Conservation (phyloP, 2,113 vertebrate species). For the Xiphias gladius region DNA sequence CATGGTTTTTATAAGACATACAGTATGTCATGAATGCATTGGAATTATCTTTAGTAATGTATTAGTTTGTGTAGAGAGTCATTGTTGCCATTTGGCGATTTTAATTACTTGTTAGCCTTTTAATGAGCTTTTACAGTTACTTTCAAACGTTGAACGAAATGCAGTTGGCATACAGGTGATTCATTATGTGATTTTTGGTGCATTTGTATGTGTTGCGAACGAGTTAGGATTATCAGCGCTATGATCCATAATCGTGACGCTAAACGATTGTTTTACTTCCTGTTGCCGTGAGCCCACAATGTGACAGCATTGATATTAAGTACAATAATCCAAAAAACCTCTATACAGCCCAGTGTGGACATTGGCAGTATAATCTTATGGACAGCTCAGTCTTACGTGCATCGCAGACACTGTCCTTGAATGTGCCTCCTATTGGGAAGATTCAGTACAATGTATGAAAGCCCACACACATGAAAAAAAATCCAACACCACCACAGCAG, state of each 20-base stretch:
- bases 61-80: background rate
- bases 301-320: background rate
- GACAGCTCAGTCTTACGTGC: constrained; percentile 10
- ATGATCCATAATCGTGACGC: constrained; percentile 1
- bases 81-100: background rate
- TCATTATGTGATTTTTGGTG: constrained; percentile 4
- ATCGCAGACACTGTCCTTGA: constrained; percentile 14
- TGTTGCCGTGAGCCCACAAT: background rate
- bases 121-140: background rate
- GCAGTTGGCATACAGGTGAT: background rate
- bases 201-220: constrained; percentile 15
- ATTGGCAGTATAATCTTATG: constrained; percentile 29
- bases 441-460: constrained; percentile 36
- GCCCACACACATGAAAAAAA: constrained; percentile 46
- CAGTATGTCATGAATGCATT: background rate
- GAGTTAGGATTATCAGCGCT: background rate
- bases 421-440: constrained; percentile 16
- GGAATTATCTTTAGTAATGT: background rate
- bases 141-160: background rate
- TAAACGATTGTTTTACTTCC: constrained; percentile 2
- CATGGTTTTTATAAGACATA: background rate
- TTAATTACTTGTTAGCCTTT: background rate
- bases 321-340: constrained; percentile 39
- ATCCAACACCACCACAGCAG: constrained; percentile 6
- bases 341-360: constrained; percentile 7